Evolutionary conservation across 1,140 invertebrate genomes (phyloP), one percentile per base, ranked within the genome.

Genomic region (Pemphigus obesinymphae): DNA sequence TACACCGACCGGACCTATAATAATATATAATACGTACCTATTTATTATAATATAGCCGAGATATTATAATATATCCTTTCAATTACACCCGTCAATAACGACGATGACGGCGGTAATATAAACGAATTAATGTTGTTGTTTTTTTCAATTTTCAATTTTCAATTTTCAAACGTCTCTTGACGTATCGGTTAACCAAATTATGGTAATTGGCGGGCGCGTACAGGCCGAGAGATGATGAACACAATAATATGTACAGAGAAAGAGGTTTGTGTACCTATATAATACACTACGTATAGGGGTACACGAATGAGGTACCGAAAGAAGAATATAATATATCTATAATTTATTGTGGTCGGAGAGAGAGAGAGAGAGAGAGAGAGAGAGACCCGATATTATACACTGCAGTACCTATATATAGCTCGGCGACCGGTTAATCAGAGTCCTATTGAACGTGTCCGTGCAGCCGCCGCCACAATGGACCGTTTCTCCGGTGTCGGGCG

Each of bases 391-490:
- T n/a, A n/a, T n/a, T n/a, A n/a, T n/a, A 40, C 37, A 10, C 43
- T 11, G 43, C 5, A n/a, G n/a, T n/a, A n/a, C n/a, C n/a, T n/a
- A n/a, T n/a, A n/a, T n/a, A n/a, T n/a, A n/a, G 66, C 13, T 40
- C 66, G 7, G 55, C 76, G 55, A 63, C 76, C 76, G 76, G 76
- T 80, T 80, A 80, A 80, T 80, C 76, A 80, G 76, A 80, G 76
- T 45, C 37, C 76, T 80, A 80, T 80, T 80, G 76, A 80, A 63
- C 76, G 76, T 15, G 75, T 43, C 34, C 29, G 4, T n/a, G 75
- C 34, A 4, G 75, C 34, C 26, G 55, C 73, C 50, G 53, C 76
- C 55, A 80, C 76, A 80, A 80, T 80, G 76, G 76, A 80, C 76
- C 40, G 70, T 73, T 48, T 37, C 43, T 50, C 43, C 70, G 70